Conservation (phyloP, 1,140 invertebrate species). For the Trichoplusia ni region DNA sequence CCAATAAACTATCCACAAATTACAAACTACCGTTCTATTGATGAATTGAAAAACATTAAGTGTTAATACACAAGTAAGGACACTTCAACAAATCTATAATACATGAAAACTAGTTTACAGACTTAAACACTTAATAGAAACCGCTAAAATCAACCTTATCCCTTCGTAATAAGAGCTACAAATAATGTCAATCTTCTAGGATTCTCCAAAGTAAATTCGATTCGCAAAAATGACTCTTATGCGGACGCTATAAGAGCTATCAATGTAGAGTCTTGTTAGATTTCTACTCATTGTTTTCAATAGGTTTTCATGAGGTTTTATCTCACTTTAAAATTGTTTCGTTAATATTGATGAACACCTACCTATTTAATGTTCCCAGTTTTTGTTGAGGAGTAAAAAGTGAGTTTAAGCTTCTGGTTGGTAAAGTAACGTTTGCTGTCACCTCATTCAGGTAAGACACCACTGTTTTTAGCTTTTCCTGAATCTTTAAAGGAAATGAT, state of each 20-base stretch:
- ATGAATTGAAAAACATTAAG: constrained; percentile 19
- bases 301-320: constrained; percentile 4
- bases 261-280: too few species aligned
- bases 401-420: background rate
- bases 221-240: too few species aligned
- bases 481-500: too few species aligned
- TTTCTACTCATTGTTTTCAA: constrained; percentile 34
- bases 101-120: constrained; percentile 19
- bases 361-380: background rate
- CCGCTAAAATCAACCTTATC: too few species aligned
- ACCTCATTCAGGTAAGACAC: too few species aligned
- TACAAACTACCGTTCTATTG: background rate
- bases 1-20: too few species aligned
- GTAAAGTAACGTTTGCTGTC: too few species aligned
- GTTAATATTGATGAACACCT: constrained; percentile 21
- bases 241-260: too few species aligned
- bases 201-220: too few species aligned
- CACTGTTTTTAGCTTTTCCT: too few species aligned
- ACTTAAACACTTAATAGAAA: constrained; percentile 13
- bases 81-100: constrained; percentile 27
- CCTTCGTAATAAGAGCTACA: too few species aligned
- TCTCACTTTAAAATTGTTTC: constrained; percentile 10
- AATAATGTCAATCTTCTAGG: too few species aligned
- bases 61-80: constrained; percentile 9
- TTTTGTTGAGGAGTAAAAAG: background rate